Evolutionary conservation across 2,888 invertebrate species (phyloP).

Genomic region (Chelonus formosanus): DNA sequence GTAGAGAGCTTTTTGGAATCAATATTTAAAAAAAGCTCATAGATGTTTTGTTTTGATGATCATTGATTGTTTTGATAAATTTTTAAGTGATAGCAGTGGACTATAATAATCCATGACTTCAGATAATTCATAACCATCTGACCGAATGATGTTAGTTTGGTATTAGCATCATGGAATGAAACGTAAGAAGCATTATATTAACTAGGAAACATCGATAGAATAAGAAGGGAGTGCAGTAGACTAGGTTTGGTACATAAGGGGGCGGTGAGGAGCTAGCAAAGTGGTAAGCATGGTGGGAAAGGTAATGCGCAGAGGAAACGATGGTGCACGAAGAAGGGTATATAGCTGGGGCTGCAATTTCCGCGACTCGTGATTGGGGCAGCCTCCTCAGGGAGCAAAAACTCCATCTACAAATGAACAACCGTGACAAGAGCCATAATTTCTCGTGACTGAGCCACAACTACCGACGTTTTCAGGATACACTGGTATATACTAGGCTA

Average conservation of each 20-base stretch:
- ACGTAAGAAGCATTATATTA: no score
- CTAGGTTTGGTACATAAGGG: slow-evolving; percentile 37
- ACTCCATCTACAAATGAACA: slow-evolving; percentile 78
- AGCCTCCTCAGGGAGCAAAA: slow-evolving; percentile 73
- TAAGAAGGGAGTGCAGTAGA: background rate
- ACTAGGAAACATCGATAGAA: no score
- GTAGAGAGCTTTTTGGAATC: no score
- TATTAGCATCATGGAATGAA: no score
- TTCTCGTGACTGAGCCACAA: slow-evolving; percentile 66
- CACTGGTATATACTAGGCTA: no score
- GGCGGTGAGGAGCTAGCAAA: slow-evolving; percentile 14
- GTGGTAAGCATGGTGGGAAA: slow-evolving; percentile 30
- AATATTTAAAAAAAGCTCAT: no score
- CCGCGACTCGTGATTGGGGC: slow-evolving; percentile 76
- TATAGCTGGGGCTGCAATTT: slow-evolving; percentile 68
- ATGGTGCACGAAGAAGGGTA: slow-evolving; percentile 40
- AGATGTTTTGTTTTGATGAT: no score
- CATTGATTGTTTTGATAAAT: no score
- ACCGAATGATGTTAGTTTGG: no score
- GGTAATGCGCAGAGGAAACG: slow-evolving; percentile 26
- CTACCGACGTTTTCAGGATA: slow-evolving; percentile 34
- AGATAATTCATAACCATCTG: no score
- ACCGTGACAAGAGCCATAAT: slow-evolving; percentile 77
- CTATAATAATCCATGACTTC: no score
- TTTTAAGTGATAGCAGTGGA: no score